Evolutionary conservation across 2,888 invertebrate species (phyloP), one percentile per base, ranked within the genome.

Genomic region (Oscheius sp.): DNA sequence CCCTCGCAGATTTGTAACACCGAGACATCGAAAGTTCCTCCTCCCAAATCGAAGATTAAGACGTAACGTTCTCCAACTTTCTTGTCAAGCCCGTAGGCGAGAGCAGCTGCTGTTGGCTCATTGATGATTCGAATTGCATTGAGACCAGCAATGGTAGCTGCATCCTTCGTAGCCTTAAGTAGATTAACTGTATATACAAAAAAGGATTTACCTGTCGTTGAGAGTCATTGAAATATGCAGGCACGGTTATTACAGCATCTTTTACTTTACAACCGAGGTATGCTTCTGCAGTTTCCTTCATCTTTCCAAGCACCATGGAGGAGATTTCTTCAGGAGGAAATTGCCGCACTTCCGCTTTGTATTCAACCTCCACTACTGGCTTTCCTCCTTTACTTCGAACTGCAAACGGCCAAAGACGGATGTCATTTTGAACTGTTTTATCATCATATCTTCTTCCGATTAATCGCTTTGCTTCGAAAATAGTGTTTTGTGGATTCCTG

Each of bases 211-310:
- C n/a, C n/a, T 91, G 91, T 48, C 91, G 88, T 83, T 91, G 91
- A 0, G 53, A 89, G 84, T 91, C 90, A 84, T 91, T 91, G 88
- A 92, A 92, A 86, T 93, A 93, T 5, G 93, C 93, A 8, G 95
- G 92, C 78, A 94, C 94, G 70, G 94, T 94, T 85, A 94, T 91
- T 17, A 94, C 94, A 76, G 94, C 94, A 87, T 94, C 82, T 37
- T 69, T 68, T 39, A 84, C 81, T 25, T 70, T 23, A 48, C 82
- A 77, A 29, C 84, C 84, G 8, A 84, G 73, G 58, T 75, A 84
- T 29, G 70, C 88, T 75, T 89, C 89, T 27, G 89, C 89, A 50
- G 86, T 87, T 66, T 86, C 83, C 84, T 85, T 84, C 84, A 84
- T 84, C 71, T 84, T 84, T 66, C 67, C 75, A 33, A 84, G 72